Conservation (phyloP, 2,797 vertebrate species). For the Simalia tracyae region DNA sequence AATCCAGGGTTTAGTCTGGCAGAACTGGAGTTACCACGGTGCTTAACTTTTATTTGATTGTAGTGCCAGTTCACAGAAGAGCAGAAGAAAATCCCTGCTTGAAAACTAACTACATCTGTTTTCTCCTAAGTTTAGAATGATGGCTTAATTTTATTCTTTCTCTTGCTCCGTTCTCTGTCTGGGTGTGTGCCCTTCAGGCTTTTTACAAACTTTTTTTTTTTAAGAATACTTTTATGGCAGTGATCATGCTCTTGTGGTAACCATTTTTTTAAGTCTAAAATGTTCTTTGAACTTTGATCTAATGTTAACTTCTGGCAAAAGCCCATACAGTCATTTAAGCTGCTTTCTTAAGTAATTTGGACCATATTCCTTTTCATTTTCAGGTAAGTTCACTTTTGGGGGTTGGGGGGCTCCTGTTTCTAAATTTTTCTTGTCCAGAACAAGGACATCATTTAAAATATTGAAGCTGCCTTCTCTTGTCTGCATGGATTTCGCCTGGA, state of each 20-base stretch:
- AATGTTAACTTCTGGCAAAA: background rate
- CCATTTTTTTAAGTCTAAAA: slow-evolving; percentile 26
- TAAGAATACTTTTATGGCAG: slow-evolving; percentile 10
- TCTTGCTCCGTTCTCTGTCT: slow-evolving; percentile 9
- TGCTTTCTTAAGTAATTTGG: background rate
- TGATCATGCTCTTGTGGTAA: slow-evolving; percentile 15
- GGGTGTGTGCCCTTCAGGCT: background rate
- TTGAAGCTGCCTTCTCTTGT: background rate
- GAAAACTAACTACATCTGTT: background rate
- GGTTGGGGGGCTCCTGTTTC: background rate
- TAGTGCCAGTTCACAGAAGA: background rate
- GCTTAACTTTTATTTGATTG: background rate
- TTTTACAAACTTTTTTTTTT: background rate
- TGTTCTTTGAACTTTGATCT: background rate
- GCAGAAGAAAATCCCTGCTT: background rate
- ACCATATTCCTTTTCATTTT: background rate
- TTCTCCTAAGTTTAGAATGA: background rate
- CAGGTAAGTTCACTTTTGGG: background rate
- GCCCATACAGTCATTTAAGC: background rate
- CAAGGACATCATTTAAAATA: slow-evolving; percentile 14
- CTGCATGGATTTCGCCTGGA: background rate
- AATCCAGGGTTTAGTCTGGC: background rate
- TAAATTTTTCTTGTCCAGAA: background rate
- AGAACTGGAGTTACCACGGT: background rate
- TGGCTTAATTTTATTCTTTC: background rate